Conservation (phyloP, 2,797 vertebrate genomes). For the Phrynocephalus vlangalii region DNA sequence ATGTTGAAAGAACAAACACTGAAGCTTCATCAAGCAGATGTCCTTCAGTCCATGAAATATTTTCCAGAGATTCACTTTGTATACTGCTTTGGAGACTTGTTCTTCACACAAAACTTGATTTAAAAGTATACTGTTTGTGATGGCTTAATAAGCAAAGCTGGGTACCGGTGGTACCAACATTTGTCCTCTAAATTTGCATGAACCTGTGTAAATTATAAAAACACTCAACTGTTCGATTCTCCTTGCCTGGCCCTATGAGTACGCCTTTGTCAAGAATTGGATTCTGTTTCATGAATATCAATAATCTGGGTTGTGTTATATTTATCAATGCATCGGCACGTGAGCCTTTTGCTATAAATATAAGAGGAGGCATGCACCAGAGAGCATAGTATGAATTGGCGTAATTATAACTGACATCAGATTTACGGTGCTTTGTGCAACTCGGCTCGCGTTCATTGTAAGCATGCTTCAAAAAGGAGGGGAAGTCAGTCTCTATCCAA, state of each 20-base stretch:
- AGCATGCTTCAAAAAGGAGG: conserved; percentile 37
- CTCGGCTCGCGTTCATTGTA: conserved; percentile 56
- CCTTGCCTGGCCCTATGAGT: conserved; percentile 30
- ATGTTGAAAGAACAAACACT: conserved; percentile 25
- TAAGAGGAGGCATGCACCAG: conserved; percentile 48
- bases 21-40: conserved; percentile 28
- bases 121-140: conserved; percentile 10
- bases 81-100: conserved; percentile 27
- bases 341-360: conserved; percentile 28
- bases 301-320: conserved; percentile 34
- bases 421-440: conserved; percentile 52
- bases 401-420: conserved; percentile 33
- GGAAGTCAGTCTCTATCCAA: conserved; percentile 22
- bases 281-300: conserved; percentile 52
- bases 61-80: conserved; percentile 45
- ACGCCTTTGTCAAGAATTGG: conserved; percentile 26
- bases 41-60: conserved; percentile 27
- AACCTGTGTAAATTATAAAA: conserved; percentile 6
- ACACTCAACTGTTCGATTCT: conserved; percentile 30
- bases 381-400: conserved; percentile 53
- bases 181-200: conserved; percentile 15
- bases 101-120: conserved; percentile 29
- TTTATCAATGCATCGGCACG: conserved; percentile 38
- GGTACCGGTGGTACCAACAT: conserved; percentile 32
- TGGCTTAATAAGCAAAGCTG: conserved; percentile 43